A percentile compares a stretch with the other conserved stretches of the same genome.
Evolutionary conservation across 2,113 vertebrate genomes (phyloP).

Genomic region (Dasypus novemcinctus): DNA sequence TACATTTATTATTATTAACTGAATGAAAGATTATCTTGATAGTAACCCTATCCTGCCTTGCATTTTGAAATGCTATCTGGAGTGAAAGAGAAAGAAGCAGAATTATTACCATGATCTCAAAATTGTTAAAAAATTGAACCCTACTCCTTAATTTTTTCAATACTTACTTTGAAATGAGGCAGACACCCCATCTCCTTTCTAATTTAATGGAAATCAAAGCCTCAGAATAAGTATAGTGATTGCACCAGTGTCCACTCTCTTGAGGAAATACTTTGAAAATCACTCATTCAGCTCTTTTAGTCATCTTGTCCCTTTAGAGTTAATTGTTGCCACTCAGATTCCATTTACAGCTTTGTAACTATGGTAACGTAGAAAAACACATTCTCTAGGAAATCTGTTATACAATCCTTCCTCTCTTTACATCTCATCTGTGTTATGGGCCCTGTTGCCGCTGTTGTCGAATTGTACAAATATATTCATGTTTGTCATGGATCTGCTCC

Average conservation of each 20-base stretch:
- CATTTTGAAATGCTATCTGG: neutral
- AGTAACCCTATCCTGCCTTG: neutral
- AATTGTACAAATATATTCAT: neutral
- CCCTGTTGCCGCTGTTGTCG: neutral
- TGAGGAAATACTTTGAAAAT: neutral
- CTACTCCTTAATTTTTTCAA: neutral
- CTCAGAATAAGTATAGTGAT: neutral
- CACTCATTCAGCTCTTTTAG: neutral
- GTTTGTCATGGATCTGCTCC: neutral
- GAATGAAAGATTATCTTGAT: neutral
- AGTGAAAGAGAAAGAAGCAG: neutral
- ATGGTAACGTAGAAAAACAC: neutral
- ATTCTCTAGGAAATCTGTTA: neutral
- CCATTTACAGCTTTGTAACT: neutral
- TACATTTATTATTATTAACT: neutral
- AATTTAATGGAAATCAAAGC: neutral
- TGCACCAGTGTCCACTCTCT: neutral
- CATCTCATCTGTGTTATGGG: neutral
- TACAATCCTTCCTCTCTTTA: neutral
- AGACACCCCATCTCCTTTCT: neutral
- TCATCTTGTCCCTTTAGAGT: neutral
- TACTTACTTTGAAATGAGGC: neutral
- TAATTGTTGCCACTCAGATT: neutral
- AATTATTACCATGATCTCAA: neutral
- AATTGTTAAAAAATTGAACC: neutral